These are phyloP conservation scores for Cyrtorhinus lividipennis DNA, from an alignment of 1,140 invertebrate species.

Conservation along the genomic window DNA sequence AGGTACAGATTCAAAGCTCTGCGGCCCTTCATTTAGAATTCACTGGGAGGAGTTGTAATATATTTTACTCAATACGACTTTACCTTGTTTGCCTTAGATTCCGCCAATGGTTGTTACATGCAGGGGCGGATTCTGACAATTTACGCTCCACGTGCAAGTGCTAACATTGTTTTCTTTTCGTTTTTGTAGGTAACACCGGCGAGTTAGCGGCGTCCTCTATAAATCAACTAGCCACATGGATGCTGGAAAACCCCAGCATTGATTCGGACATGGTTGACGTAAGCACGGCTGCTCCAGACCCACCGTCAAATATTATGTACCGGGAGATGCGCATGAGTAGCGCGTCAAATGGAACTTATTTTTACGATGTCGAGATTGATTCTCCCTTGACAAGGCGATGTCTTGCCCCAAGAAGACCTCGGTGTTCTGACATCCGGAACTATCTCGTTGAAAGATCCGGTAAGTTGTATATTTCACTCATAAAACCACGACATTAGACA, in stretches of 20 bases:
- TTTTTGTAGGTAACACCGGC: slow-evolving; percentile 33
- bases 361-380: slow-evolving; percentile 6
- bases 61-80: too few relatives aligned
- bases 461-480: slow-evolving; percentile 12
- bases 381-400: slow-evolving; percentile 5
- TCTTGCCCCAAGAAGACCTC: slow-evolving; percentile 22
- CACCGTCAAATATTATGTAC: not conserved
- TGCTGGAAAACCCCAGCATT: slow-evolving; percentile 45
- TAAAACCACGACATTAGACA: too few relatives aligned
- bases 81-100: too few relatives aligned
- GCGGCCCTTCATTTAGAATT: too few relatives aligned
- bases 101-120: too few relatives aligned
- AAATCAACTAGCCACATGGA: slow-evolving; percentile 49
- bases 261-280: slow-evolving; percentile 22
- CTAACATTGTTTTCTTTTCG: too few relatives aligned
- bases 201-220: slow-evolving; percentile 40
- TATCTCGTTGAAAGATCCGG: slow-evolving; percentile 27
- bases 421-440: slow-evolving; percentile 28
- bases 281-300: not conserved
- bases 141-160: too few relatives aligned
- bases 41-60: too few relatives aligned
- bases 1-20: too few relatives aligned
- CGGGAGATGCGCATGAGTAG: not conserved
- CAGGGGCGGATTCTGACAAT: too few relatives aligned
- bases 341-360: not conserved